phyloP scores from a whole-genome alignment of 1,140 invertebrate species.

The Chironomus tepperi region DNA sequence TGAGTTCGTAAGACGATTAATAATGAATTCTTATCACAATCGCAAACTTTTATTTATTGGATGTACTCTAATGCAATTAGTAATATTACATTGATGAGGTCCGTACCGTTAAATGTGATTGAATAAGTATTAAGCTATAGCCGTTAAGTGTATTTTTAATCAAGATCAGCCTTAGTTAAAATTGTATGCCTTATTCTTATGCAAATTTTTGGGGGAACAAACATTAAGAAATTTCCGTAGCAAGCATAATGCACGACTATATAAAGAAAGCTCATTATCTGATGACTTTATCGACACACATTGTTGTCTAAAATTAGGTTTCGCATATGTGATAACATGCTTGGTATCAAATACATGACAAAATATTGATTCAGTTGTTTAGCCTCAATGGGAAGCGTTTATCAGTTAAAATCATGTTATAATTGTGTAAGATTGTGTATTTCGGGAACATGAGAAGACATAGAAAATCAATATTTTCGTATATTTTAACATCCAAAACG shows the following conservation, averaged over 20 bases:
- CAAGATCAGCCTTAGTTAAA: background rate
- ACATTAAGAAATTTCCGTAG: background rate
- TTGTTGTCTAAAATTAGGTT: too few relatives aligned
- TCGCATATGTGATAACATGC: too few relatives aligned
- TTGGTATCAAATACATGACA: too few relatives aligned
- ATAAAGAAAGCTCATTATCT: slow-evolving; percentile 4
- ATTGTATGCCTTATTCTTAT: slow-evolving; percentile 1
- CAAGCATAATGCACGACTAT: background rate
- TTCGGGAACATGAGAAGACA: too few relatives aligned
- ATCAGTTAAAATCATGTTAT: too few relatives aligned
- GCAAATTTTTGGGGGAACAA: background rate
- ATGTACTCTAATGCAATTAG: background rate
- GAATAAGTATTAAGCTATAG: background rate
- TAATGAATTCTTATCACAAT: slow-evolving; percentile 10
- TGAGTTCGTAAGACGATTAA: background rate
- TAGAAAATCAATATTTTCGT: too few relatives aligned
- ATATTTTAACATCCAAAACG: too few relatives aligned
- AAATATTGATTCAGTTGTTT: too few relatives aligned
- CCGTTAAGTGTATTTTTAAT: too few relatives aligned
- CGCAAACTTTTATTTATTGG: background rate
- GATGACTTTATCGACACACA: background rate
- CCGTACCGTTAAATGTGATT: background rate
- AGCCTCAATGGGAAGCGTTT: too few relatives aligned
- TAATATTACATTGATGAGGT: background rate
- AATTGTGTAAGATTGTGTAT: too few relatives aligned